Evolutionary conservation across 2,888 invertebrate genomes (phyloP).

Genomic region (Mactromeris polynyma): DNA sequence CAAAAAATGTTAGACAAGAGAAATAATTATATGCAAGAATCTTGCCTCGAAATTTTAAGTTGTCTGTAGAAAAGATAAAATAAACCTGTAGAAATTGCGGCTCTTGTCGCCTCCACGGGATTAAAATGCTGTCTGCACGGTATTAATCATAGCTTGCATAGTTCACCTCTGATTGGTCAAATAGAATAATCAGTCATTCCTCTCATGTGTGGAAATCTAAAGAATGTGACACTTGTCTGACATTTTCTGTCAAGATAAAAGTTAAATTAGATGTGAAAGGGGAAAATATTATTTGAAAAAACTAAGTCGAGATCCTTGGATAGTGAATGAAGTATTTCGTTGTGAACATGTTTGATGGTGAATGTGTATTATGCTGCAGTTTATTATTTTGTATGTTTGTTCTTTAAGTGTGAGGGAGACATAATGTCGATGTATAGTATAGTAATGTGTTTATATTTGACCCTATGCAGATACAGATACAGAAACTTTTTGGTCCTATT

Average conservation of each 20-base stretch:
- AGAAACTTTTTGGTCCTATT: background rate
- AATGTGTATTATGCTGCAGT: background rate
- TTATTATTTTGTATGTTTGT: background rate
- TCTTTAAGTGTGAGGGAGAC: slow-evolving; percentile 12
- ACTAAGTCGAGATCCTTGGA: slow-evolving; percentile 2
- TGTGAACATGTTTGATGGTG: slow-evolving; percentile 4
- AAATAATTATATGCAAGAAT: background rate
- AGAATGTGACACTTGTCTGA: background rate
- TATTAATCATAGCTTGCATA: slow-evolving; percentile 7
- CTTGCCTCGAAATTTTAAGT: background rate
- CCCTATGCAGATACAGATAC: no score
- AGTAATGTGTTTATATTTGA: slow-evolving; percentile 24
- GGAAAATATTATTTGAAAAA: background rate
- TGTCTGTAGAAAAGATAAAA: background rate
- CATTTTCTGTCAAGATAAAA: slow-evolving; percentile 15
- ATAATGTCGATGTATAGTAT: slow-evolving; percentile 18
- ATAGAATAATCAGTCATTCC: background rate
- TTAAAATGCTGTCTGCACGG: background rate
- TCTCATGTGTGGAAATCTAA: background rate
- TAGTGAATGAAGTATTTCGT: background rate
- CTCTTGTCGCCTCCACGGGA: background rate
- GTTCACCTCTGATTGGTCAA: background rate
- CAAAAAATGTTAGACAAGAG: background rate
- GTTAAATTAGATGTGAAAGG: background rate
- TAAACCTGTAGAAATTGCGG: background rate